Percentiles rank a stretch among this genome's conserved stretches.
Conservation (phyloP, 1,140 invertebrate genomes). For the Pentalonia nigronervosa region DNA sequence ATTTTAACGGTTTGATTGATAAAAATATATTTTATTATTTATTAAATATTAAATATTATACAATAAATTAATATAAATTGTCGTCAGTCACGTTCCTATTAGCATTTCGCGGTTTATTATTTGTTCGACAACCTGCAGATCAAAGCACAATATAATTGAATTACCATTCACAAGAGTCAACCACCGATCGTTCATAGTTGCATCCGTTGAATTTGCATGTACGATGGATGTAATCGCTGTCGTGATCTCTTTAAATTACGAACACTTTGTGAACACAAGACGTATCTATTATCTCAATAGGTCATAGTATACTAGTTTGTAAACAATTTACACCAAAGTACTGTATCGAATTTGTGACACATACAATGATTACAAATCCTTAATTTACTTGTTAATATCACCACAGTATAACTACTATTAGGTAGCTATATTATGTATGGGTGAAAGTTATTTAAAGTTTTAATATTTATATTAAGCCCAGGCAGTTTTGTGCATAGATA, state of each 20-base stretch:
- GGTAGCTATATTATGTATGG: background rate
- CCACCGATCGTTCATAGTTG: background rate
- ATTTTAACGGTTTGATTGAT: too few species aligned
- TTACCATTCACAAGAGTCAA: background rate
- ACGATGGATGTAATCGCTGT: background rate
- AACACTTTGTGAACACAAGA: background rate
- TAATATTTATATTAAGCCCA: too few species aligned
- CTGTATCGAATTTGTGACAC: background rate
- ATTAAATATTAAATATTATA: background rate
- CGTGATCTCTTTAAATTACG: background rate
- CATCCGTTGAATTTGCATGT: background rate
- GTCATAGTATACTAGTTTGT: background rate
- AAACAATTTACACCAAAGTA: background rate
- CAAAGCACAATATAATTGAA: background rate
- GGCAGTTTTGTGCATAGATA: too few species aligned
- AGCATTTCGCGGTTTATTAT: background rate
- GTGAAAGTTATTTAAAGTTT: background rate
- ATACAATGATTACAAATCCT: background rate
- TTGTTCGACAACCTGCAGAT: background rate
- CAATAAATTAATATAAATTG: background rate
- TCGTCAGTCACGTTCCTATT: background rate
- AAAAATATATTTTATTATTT: background rate
- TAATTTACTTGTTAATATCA: background rate
- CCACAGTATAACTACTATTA: background rate
- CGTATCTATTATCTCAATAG: background rate